These are phyloP conservation scores for Polypedilum pembai DNA, from an alignment of 1,140 invertebrate genomes.

Conservation along the genomic window DNA sequence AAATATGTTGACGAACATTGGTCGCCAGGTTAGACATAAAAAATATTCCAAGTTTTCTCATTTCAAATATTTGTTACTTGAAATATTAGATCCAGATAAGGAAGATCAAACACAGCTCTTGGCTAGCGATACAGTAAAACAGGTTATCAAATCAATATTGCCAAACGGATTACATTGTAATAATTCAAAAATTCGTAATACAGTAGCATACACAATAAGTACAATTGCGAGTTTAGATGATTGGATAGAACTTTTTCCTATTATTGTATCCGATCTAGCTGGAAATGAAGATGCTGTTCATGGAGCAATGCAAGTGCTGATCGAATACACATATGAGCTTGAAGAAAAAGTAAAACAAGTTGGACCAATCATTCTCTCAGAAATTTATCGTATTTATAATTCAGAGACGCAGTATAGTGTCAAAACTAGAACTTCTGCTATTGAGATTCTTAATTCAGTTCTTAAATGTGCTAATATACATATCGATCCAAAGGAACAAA, in stretches of 20 bases:
- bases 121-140: slow-evolving; percentile 51
- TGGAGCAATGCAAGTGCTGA: slow-evolving; percentile 69
- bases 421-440: slow-evolving; percentile 39
- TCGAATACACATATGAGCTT: slow-evolving; percentile 64
- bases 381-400: slow-evolving; percentile 67
- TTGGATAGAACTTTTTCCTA: slow-evolving; percentile 67
- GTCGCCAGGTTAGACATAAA: slow-evolving; percentile 35
- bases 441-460: slow-evolving; percentile 40
- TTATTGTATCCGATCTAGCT: slow-evolving; percentile 56
- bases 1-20: slow-evolving; percentile 72
- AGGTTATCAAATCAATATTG: slow-evolving; percentile 57
- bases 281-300: slow-evolving; percentile 57
- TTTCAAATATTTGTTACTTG: background rate
- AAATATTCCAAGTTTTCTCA: background rate
- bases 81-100: slow-evolving; percentile 48
- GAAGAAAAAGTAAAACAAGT: slow-evolving; percentile 63
- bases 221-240: slow-evolving; percentile 68
- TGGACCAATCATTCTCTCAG: slow-evolving; percentile 65
- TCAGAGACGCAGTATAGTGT: slow-evolving; percentile 51
- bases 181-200: slow-evolving; percentile 62
- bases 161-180: slow-evolving; percentile 61
- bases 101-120: slow-evolving; percentile 55
- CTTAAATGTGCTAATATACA: slow-evolving; percentile 49
- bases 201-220: slow-evolving; percentile 67
- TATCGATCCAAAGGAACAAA: slow-evolving; percentile 58